Conservation (phyloP, 2,113 vertebrate species). For the Notothenia rossii region DNA sequence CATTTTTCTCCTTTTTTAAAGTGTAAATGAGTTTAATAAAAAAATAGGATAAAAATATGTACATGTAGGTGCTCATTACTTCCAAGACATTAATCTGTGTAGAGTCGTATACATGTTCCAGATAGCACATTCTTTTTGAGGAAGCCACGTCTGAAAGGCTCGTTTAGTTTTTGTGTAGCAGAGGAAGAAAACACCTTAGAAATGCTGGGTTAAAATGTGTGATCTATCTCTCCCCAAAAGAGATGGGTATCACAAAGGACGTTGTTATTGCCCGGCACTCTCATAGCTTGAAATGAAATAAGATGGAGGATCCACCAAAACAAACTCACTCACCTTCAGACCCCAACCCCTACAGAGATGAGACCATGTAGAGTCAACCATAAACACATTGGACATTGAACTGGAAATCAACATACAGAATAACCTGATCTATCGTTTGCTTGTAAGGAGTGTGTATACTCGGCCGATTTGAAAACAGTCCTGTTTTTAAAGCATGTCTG, state of each 20-base stretch:
- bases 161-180: not conserved
- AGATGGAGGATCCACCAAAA: not conserved
- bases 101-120: not conserved
- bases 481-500: not conserved
- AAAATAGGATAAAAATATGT: not conserved
- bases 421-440: not conserved
- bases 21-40: not conserved
- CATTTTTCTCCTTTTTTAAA: not conserved
- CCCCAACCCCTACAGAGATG: not conserved
- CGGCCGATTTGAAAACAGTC: not conserved
- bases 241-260: not conserved
- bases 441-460: not conserved
- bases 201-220: not conserved
- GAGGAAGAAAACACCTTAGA: not conserved
- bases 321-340: constrained; percentile 8
- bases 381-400: not conserved
- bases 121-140: not conserved
- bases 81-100: not conserved
- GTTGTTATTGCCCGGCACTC: not conserved
- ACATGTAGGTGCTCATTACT: not conserved
- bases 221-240: not conserved
- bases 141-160: not conserved
- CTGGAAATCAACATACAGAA: no score
- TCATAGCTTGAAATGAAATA: not conserved
- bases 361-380: not conserved